Evolutionary conservation across 1,140 invertebrate species (phyloP), one percentile per base, ranked within the genome.

Genomic region (Muscidifurax raptorellus): DNA sequence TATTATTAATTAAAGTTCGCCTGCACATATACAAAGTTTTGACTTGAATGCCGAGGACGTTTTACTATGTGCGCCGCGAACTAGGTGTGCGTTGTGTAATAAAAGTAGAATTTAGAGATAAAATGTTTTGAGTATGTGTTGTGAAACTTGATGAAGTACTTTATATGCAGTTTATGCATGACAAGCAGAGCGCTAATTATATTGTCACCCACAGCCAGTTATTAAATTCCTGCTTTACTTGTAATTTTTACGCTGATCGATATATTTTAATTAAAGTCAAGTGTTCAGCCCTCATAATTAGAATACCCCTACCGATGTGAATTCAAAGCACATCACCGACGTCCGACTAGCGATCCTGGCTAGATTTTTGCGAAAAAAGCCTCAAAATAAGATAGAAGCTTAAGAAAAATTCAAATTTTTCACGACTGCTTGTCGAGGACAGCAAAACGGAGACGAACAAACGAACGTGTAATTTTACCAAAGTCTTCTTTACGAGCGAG

Each of bases 401-500:
- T n/a, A n/a, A n/a, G n/a, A n/a, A n/a, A 36, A 36, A 36, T 36
- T 36, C 5, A 36, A 36, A 36, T 36, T 36, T 36, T 0, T 7
- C 32, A 7, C 9, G 32, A 36, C 32, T 7, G 32, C 32, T 36
- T 7, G 32, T 36, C 32, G 32, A 36, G 32, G 5, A 22, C 3
- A 59, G 52, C 15, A 59, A 7, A 59, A 59, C 15, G 15, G 52
- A 59, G 22, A 40, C 36, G 4, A 59, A 59, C 52, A n/a, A 59
- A 59, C 52, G 22, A 59, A 59, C 18, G 22, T 59, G 18, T 13
- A 64, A 69, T 84, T 80, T 36, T 47, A 47, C 36, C 44, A 2
- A 74, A 72, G 25, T 77, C 74, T 10, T 47, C 27, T 84, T 84
- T 64, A 76, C 67, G 79, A 82, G 64, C 44, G 44, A 30, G 36